Conservation (phyloP, 2,113 vertebrate species). For the Poicephalus meyeri region DNA sequence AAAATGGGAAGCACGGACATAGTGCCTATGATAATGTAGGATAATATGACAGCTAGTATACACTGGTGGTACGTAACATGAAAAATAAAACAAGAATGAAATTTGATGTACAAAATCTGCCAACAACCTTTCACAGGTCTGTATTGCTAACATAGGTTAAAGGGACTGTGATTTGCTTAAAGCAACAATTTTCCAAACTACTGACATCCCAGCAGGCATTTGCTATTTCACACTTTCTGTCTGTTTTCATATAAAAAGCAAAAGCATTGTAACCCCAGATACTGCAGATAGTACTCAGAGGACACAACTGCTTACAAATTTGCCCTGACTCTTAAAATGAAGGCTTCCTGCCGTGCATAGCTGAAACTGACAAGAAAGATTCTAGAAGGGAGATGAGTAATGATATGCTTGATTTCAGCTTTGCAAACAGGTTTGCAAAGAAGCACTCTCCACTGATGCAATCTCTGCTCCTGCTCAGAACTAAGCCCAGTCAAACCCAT, state of each 20-base stretch:
- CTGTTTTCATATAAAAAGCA: not conserved
- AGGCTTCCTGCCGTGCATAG: not conserved
- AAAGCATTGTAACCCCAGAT: not conserved
- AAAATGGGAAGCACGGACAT: not conserved
- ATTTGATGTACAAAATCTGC: not conserved
- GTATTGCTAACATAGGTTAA: not conserved
- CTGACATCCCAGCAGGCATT: not conserved
- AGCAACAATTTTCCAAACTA: not conserved
- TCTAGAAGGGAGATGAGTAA: not conserved
- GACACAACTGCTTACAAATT: not conserved
- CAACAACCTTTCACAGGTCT: not conserved
- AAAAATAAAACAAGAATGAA: not conserved
- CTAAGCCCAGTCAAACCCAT: not conserved
- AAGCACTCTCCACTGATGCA: not conserved
- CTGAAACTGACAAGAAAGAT: not conserved
- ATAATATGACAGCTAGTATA: not conserved
- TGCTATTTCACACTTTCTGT: not conserved
- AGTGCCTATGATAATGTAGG: not conserved
- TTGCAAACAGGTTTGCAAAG: not conserved
- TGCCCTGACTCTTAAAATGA: not conserved
- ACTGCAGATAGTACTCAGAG: not conserved
- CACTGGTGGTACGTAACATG: fast-evolving
- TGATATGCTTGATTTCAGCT: not conserved
- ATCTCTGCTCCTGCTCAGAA: not conserved
- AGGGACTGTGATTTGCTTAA: not conserved